Evolutionary conservation across 64 coral and sea anemone species (phyloP).

Genomic region (Porites australiensis): DNA sequence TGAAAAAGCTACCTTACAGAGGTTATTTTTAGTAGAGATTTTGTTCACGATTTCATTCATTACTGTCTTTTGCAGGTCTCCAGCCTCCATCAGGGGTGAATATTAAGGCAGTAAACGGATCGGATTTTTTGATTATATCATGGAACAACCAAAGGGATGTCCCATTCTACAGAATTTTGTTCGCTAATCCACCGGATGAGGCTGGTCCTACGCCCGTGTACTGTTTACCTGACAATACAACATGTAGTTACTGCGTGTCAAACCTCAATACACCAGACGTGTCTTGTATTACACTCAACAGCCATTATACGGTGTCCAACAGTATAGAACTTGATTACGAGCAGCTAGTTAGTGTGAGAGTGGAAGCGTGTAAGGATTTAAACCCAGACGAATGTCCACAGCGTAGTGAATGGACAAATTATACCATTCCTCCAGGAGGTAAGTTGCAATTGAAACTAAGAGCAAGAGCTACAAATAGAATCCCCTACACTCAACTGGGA

Average conservation of each 20-base stretch:
- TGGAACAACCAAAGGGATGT: slow-evolving; percentile 2
- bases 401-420: slow-evolving; percentile 2
- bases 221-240: slow-evolving; percentile 8
- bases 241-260: slow-evolving; percentile 33
- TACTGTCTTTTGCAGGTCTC: neutral
- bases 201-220: neutral
- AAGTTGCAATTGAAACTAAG: neutral
- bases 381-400: neutral
- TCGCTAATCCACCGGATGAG: slow-evolving; percentile 2
- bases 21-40: too few relatives aligned
- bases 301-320: neutral
- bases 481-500: too few relatives aligned
- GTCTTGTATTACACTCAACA: slow-evolving; percentile 23
- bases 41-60: too few relatives aligned
- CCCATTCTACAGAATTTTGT: slow-evolving; percentile 8
- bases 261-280: slow-evolving; percentile 5
- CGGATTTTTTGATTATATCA: slow-evolving; percentile 41
- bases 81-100: slow-evolving; percentile 7
- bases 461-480: too few relatives aligned
- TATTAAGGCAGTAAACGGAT: neutral
- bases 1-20: too few relatives aligned
- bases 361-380: slow-evolving; percentile 2
- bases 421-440: slow-evolving; percentile 42
- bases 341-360: neutral
- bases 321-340: neutral